These are phyloP conservation scores for Erannis defoliaria DNA, from an alignment of 2,888 invertebrate genomes.

Conservation along the genomic window DNA sequence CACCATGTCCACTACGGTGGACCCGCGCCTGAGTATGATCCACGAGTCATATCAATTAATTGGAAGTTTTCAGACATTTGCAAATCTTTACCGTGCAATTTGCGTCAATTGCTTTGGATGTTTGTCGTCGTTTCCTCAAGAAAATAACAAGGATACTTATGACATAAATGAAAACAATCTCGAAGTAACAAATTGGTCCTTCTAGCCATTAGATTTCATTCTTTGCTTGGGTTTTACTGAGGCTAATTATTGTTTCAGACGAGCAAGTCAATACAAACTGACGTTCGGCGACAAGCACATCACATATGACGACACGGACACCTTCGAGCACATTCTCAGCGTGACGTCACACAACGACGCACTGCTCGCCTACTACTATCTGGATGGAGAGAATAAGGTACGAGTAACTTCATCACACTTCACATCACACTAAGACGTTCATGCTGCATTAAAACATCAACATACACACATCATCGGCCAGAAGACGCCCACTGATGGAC, in stretches of 20 bases:
- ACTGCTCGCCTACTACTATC: slow-evolving; percentile 96
- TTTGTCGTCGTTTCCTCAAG: not conserved
- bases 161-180: not conserved
- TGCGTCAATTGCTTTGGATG: not conserved
- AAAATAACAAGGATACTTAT: not conserved
- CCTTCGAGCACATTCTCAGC: slow-evolving; percentile 90
- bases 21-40: too few species aligned
- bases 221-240: not conserved
- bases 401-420: slow-evolving; percentile 26
- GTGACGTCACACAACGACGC: slow-evolving; percentile 95
- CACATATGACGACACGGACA: slow-evolving; percentile 81
- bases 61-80: not conserved
- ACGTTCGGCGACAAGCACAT: slow-evolving; percentile 70
- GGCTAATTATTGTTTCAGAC: slow-evolving; percentile 55
- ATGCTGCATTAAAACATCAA: too few species aligned
- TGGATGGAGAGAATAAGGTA: slow-evolving; percentile 94
- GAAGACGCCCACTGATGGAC: too few species aligned
- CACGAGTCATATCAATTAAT: too few species aligned
- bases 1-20: too few species aligned
- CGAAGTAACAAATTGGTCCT: slow-evolving; percentile 1
- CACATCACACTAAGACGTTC: not conserved
- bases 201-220: not conserved
- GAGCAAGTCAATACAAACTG: slow-evolving; percentile 74
- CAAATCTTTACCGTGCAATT: too few species aligned
- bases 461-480: too few species aligned